A percentile compares a stretch with the other conserved stretches of the same genome.
These are phyloP conservation scores for Drosophila atripex DNA, from an alignment of 2,888 invertebrate genomes.

Conservation along the genomic window DNA sequence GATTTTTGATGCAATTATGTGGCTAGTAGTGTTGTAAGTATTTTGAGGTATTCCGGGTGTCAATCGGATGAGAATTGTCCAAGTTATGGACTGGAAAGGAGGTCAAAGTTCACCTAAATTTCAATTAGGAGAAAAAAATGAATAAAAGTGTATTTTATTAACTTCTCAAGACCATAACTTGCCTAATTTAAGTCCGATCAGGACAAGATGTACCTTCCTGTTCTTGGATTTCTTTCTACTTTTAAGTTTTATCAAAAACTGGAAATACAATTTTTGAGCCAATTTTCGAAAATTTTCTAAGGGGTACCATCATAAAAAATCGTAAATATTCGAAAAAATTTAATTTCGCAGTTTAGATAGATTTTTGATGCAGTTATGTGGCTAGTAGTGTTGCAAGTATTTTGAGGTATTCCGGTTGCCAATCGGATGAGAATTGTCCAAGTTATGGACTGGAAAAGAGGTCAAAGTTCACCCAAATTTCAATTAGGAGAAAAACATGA, in stretches of 20 bases:
- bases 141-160: no score
- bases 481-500: no score
- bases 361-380: neutral
- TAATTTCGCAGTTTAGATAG: neutral
- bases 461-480: neutral
- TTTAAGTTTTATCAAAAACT: no score
- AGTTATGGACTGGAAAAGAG: neutral
- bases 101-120: neutral
- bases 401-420: neutral
- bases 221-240: no score
- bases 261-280: no score
- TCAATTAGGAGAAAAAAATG: neutral
- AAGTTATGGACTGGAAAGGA: neutral
- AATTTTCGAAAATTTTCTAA: no score
- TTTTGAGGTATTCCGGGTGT: neutral
- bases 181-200: no score
- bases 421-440: neutral
- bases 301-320: no score
- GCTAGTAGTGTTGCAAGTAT: neutral
- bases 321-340: no score
- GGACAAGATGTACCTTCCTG: no score
- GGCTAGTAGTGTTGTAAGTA: neutral
- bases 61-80: neutral
- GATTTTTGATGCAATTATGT: neutral
- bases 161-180: no score